These are phyloP conservation scores for Osedax fenrisi DNA, from an alignment of 2,888 invertebrate genomes.

Conservation along the genomic window DNA sequence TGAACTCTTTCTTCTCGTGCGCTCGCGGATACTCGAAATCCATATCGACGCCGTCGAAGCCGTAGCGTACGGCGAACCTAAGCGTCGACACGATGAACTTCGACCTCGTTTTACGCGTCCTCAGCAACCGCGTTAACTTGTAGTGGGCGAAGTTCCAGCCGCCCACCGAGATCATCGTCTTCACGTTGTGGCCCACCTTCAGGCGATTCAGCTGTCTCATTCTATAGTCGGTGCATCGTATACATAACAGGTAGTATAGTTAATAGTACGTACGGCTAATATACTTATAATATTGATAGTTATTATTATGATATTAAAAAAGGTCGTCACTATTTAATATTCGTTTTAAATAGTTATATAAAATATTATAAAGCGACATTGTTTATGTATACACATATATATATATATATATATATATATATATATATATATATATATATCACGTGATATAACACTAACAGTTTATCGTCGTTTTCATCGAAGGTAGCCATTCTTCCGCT, in stretches of 20 bases:
- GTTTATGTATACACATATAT: too few relatives aligned
- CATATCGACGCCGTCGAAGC: slow-evolving; percentile 37
- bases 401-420: too few relatives aligned
- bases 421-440: too few relatives aligned
- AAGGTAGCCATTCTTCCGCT: not conserved
- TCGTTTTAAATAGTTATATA: too few relatives aligned
- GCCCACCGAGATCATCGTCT: not conserved
- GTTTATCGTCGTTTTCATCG: not conserved
- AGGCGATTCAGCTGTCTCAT: not conserved
- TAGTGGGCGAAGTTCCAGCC: not conserved
- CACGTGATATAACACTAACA: too few relatives aligned
- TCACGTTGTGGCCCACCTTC: not conserved
- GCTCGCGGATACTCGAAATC: slow-evolving; percentile 36
- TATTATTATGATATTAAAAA: too few relatives aligned
- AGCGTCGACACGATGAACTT: slow-evolving; percentile 37
- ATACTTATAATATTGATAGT: too few relatives aligned
- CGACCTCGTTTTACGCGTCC: not conserved
- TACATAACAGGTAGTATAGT: too few relatives aligned
- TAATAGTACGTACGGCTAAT: too few relatives aligned
- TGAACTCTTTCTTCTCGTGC: slow-evolving; percentile 27
- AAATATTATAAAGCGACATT: too few relatives aligned
- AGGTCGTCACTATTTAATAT: too few relatives aligned
- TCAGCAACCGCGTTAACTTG: not conserved
- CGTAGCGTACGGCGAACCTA: slow-evolving; percentile 29
- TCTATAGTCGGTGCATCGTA: too few relatives aligned